Conservation (phyloP, 2,113 vertebrate species). For the Neoarius graeffei region DNA sequence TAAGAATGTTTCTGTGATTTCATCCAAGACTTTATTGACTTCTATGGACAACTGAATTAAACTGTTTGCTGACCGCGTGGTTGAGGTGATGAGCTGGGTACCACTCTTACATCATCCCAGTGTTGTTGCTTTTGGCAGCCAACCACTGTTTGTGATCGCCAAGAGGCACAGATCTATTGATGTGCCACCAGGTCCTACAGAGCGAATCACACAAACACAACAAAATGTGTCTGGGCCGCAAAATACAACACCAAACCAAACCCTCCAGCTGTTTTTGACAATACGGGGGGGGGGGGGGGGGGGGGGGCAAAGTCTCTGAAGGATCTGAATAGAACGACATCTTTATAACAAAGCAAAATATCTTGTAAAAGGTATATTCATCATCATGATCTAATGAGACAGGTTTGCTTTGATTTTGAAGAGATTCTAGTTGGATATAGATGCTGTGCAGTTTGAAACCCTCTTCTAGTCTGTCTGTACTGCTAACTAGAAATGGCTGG, state of each 20-base stretch:
- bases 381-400: not conserved
- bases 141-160: not conserved
- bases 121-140: slow-evolving; percentile 33
- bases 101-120: slow-evolving; percentile 14
- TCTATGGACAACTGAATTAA: slow-evolving; percentile 24
- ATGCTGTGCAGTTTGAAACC: slow-evolving; percentile 1
- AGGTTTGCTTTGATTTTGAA: slow-evolving; percentile 12
- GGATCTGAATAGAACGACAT: not conserved
- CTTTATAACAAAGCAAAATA: not conserved
- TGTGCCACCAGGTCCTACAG: slow-evolving; percentile 35
- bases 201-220: slow-evolving; percentile 31
- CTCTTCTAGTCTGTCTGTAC: slow-evolving; percentile 1
- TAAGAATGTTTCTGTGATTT: slow-evolving; percentile 20
- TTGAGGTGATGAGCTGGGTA: slow-evolving; percentile 11
- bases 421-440: not conserved
- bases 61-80: slow-evolving; percentile 9
- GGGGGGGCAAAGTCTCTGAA: not conserved
- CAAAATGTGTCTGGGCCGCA: slow-evolving; percentile 7
- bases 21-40: slow-evolving; percentile 20
- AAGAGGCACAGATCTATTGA: slow-evolving; percentile 29
- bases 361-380: not conserved
- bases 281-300: not conserved
- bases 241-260: not conserved
- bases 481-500: slow-evolving; percentile 15
- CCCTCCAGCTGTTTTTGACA: not conserved